Evolutionary conservation across 2,113 vertebrate genomes (phyloP), one percentile per base, ranked within the genome.

Genomic region (Pomatostomus ruficeps): DNA sequence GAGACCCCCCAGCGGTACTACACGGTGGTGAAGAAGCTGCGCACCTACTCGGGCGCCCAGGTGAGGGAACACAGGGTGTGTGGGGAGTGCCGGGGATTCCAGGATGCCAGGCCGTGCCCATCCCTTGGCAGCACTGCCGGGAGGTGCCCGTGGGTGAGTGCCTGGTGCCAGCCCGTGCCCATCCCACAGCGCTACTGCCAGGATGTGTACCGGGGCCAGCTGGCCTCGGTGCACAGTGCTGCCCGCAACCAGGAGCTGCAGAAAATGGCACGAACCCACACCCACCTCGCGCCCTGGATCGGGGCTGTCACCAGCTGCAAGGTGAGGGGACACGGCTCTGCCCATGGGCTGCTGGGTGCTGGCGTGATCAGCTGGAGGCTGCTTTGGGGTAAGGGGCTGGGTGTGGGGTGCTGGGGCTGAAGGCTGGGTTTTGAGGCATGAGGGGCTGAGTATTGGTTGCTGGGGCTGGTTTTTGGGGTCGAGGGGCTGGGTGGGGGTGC

Each of bases 1-100:
- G 7, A 36, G 24, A 16, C 10, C 10, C 0, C 14, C 16, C n/a
- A 0, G 21, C 17, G 3, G 19, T 2, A 0, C 35, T 85, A 70
- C 14, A 0, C 1, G 0, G 36, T 79, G n/a, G 85, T 95, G 66
- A 70, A 6, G 6, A 12, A 12, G 23, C 10, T 14, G 40, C 9
- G 1, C 71, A 51, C 61, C 49, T 71, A 82, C 9, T 0, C 6
- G 0, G 0, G 1, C 0, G 88, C 91, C 33, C 33, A 82, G 65
- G 91, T 73, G 40, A 91, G 91, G 54, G 35, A 18, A 38, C 36
- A 1, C 0, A 2, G 7, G 7, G 14, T 42, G 35, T 10, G 21
- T 0, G 2, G 14, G 15, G 48, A 10, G 35, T 8, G 4, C 40
- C n/a, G n/a, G n/a, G n/a, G n/a, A n/a, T n/a, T n/a, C n/a, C 33